Percentiles rank a stretch among this genome's conserved stretches.
Evolutionary conservation across 1,140 invertebrate species (phyloP).

Genomic region (Caenorhabditis remanei): DNA sequence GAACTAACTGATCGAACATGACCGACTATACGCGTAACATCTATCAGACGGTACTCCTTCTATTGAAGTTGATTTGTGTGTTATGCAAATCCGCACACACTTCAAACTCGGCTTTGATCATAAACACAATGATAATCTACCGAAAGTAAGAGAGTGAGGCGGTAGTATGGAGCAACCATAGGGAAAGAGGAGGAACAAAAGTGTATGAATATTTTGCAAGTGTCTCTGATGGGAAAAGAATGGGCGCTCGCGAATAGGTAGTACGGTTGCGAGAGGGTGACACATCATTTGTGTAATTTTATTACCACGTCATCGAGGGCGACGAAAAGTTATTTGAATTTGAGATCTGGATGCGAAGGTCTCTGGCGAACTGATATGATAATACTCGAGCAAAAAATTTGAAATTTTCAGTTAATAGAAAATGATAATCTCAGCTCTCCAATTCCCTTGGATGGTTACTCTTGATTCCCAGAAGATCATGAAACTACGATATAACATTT

Average conservation of each 20-base stretch:
- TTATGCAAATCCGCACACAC: conserved; percentile 46
- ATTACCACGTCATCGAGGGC: background rate
- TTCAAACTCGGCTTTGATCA: conserved; percentile 52
- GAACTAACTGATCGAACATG: conserved; percentile 55
- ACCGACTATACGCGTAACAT: conserved; percentile 13
- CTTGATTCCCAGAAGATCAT: no score
- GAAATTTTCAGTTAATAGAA: no score
- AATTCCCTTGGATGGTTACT: no score
- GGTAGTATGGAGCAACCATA: background rate
- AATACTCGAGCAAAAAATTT: no score
- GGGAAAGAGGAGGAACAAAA: background rate
- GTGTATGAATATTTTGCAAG: background rate
- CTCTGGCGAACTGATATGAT: no score
- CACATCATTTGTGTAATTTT: conserved; percentile 28
- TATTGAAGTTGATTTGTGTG: background rate
- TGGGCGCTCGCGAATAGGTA: background rate
- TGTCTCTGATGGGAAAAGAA: background rate
- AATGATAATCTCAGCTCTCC: no score
- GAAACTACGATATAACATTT: no score
- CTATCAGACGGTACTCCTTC: background rate
- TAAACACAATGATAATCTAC: conserved; percentile 49
- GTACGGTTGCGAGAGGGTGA: background rate
- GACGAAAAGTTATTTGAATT: background rate
- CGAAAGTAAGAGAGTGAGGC: background rate
- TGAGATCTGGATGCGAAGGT: no score